Base-by-base conservation (phyloP, 2,113 vertebrate genomes). In the Motacilla tschutschensis region DNA sequence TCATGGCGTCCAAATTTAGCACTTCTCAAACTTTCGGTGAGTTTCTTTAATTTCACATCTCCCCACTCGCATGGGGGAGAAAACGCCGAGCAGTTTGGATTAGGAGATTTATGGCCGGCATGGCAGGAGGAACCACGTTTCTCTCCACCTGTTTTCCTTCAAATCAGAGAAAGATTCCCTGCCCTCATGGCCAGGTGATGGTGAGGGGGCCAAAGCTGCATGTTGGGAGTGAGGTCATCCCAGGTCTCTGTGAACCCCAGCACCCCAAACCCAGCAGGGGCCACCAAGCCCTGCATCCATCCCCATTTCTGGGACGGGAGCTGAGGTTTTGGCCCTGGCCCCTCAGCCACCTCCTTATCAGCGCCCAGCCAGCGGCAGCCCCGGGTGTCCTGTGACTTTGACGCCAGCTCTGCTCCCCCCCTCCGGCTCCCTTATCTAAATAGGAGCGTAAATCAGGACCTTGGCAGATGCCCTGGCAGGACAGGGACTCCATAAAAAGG, bases 401-500 rank as follows among this genome's bases (percentile, higher is more conserved):
- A 97, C 97, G 97, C 98, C 97, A 97, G 91, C 72, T 95, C 92
- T 95, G 96, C 97, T 96, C 97, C 98, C 97, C 97, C 97, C 95
- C 94, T 95, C 96, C 65, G 90, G 91, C 95, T 94, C 96, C 96
- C 97, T 98, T 99, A 98, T 98, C 98, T 99, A 98, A 99, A 99
- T 98, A 98, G 97, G 97, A 97, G 92, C 77, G 96, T 98, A 98
- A 99, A 98, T 99, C 98, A 98, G 89, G 96, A 91, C 88, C 84
- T 92, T 98, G 98, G 98, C 98, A 97, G 95, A 96, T 97, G 90
- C 91, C 96, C 94, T 97, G 96, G 90, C 96, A 97, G 96, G 96
- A 96, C 97, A 96, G 98, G 97, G 97, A 97, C 98, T 98, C 98
- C 98, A 98, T 98, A 98, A 98, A 98, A 98, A 97, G 97, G 96